phyloP scores from a whole-genome alignment of 2,113 vertebrate species.

The Oryzias curvinotus region DNA sequence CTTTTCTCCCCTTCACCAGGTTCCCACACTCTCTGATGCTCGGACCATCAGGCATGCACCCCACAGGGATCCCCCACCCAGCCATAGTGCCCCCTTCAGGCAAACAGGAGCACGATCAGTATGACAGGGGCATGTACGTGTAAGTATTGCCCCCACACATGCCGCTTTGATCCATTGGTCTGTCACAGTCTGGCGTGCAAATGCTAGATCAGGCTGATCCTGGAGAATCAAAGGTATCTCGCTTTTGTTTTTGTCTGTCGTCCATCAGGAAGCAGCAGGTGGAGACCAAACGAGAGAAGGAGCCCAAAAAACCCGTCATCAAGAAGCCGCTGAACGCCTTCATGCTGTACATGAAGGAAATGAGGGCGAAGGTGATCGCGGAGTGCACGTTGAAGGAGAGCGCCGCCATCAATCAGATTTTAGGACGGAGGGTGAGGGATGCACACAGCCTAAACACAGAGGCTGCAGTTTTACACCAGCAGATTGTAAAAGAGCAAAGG shows the following conservation, averaged over 20 bases:
- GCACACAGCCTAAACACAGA: not conserved
- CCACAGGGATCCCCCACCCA: conserved; percentile 93
- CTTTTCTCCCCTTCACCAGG: conserved; percentile 71
- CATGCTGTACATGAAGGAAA: conserved; percentile 99
- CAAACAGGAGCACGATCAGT: conserved; percentile 93
- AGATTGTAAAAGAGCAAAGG: no score
- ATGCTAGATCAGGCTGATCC: not conserved
- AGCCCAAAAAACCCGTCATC: conserved; percentile 97
- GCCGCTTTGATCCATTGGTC: not conserved
- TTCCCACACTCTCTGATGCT: conserved; percentile 95
- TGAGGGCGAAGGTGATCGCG: conserved; percentile 97
- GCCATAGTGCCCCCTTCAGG: conserved; percentile 92
- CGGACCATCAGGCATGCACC: conserved; percentile 89
- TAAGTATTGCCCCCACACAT: conserved; percentile 53
- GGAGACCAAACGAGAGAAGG: conserved; percentile 93
- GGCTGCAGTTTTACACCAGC: no score
- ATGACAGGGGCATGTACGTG: conserved; percentile 87
- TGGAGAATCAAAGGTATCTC: not conserved
- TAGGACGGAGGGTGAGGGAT: conserved; percentile 90
- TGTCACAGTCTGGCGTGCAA: not conserved
- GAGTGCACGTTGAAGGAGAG: conserved; percentile 99
- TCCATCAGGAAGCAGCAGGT: conserved; percentile 85
- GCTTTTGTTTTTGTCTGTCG: not conserved
- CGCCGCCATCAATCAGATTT: conserved; percentile 97
- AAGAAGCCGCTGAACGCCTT: conserved; percentile 99